A percentile compares a stretch with the other conserved stretches of the same genome.
Conservation (phyloP, 1,140 invertebrate genomes). For the Trichoplusia ni region DNA sequence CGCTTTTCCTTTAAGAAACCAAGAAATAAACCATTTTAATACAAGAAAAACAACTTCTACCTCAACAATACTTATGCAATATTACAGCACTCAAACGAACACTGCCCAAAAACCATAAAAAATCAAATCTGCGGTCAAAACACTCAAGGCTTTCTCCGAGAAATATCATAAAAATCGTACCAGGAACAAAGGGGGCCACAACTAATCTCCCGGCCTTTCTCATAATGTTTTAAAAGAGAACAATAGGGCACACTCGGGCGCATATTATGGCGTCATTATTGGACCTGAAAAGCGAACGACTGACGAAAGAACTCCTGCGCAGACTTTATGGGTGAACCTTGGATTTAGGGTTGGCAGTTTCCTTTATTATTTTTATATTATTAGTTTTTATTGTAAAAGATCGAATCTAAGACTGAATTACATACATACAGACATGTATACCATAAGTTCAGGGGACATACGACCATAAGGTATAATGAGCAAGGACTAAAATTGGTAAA, state of each 20-base stretch:
- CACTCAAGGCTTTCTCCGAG: neutral
- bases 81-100: neutral
- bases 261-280: slow-evolving; percentile 21
- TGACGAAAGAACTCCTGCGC: slow-evolving; percentile 14
- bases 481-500: no score
- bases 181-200: neutral
- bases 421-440: no score
- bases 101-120: neutral
- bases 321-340: slow-evolving; percentile 9
- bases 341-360: slow-evolving; percentile 5
- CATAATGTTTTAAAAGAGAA: slow-evolving; percentile 6
- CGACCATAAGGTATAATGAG: no score
- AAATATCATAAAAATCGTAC: neutral
- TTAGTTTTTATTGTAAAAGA: no score
- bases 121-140: neutral
- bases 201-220: no score
- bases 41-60: no score
- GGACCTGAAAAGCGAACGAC: neutral
- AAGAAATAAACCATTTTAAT: no score
- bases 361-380: neutral
- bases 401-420: no score
- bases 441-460: no score
- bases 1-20: no score
- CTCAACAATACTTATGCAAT: neutral
- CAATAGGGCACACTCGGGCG: slow-evolving; percentile 17